phyloP scores from a whole-genome alignment of 2,113 vertebrate genomes.

The Bubo scandiacus region DNA sequence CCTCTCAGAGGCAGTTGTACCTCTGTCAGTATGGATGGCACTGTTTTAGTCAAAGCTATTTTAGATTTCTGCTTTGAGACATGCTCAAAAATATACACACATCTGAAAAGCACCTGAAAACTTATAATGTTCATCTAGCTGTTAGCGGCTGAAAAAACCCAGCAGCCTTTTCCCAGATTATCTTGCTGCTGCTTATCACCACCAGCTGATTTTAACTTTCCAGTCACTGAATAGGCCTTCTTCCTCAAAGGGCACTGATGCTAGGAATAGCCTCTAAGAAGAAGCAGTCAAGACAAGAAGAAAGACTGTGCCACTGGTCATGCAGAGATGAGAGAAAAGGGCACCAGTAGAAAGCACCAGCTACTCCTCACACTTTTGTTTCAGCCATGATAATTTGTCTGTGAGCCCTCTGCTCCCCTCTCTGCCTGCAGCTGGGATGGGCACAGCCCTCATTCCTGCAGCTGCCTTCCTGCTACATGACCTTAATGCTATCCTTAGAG shows the following conservation, averaged over 20 bases:
- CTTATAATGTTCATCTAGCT: not conserved
- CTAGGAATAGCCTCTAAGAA: not conserved
- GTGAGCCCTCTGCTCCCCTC: not conserved
- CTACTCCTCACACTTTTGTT: not conserved
- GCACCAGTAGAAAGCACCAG: not conserved
- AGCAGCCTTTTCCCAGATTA: not conserved
- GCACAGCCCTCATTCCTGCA: not conserved
- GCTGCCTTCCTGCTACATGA: not conserved
- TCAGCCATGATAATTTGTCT: not conserved
- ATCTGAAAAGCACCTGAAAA: not conserved
- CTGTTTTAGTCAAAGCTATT: not conserved
- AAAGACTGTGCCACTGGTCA: not conserved
- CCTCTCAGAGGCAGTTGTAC: not conserved
- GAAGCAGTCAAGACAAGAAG: not conserved
- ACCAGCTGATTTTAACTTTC: not conserved
- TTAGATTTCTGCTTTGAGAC: not conserved
- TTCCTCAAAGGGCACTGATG: not conserved
- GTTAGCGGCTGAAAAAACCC: not conserved
- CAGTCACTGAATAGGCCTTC: not conserved
- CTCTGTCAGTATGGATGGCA: not conserved
- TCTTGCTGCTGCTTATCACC: not conserved
- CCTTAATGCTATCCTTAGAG: not conserved
- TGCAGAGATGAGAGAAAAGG: not conserved
- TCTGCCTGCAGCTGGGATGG: not conserved
- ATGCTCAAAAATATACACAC: not conserved